Base-by-base conservation (phyloP, 2,113 vertebrate genomes). In the Empidonax alnorum region DNA sequence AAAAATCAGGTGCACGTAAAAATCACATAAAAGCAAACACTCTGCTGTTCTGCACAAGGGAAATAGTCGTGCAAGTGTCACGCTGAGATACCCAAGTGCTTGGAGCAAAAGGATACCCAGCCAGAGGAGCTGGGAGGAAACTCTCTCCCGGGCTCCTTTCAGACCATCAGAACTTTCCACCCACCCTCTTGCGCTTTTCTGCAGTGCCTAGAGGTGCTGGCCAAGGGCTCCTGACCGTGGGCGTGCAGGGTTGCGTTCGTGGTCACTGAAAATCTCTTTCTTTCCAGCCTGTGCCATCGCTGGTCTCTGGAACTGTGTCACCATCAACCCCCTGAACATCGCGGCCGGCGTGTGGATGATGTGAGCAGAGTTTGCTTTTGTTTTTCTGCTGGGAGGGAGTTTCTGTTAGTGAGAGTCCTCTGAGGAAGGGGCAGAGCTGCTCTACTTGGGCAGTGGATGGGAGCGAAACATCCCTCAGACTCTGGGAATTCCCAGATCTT, bases 301-400 rank as follows among this genome's bases (percentile, higher is more conserved):
- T 4, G 99, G 99, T 88, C 98, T 99, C 84, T 99, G 99, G 98
- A 99, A 97, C 97, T 99, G 99, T 28, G 95, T 99, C 95, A 99
- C 99, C 41, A 97, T 99, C 93, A 98, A 99, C 96, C 99, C 99
- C 41, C 96, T 99, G 96, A 99, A 99, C 97, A 99, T 99, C 0
- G 99, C 98, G 0, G 99, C 99, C 0, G 99, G 99, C 10, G 99
- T 99, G 41, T 99, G 99, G 99, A 99, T 99, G 99, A 98, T 99
- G 99, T 99, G 98, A 99, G 99, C 98, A 74, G 68, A 59, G 25
- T 31, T 56, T 12, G 15, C 35, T 35, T 37, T 15, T 5, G 1
- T 35, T 76, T 15, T 58, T 17, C 50, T 83, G 39, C 62, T 0
- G 2, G 91, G 95, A 65, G 25, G 68, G 68, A 41, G 63, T 50